These are phyloP conservation scores for Ataeniobius toweri DNA, from an alignment of 2,797 vertebrate genomes.

Conservation along the genomic window DNA sequence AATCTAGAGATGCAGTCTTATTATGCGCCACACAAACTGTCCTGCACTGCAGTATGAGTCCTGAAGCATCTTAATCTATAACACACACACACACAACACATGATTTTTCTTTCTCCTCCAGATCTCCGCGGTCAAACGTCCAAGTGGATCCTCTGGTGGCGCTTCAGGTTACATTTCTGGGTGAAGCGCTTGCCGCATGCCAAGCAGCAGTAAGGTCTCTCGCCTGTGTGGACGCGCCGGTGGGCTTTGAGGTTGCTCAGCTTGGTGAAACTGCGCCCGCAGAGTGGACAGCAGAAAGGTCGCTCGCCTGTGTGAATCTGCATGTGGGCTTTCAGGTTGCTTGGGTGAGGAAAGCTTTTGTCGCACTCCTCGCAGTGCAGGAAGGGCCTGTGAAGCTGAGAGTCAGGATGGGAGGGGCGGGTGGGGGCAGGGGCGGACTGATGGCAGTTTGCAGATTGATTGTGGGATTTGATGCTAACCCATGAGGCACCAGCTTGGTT, in stretches of 20 bases:
- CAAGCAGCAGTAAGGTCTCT: conserved; percentile 81
- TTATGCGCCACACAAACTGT: conserved; percentile 7
- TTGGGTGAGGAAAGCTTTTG: conserved; percentile 81
- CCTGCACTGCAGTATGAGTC: conserved; percentile 1
- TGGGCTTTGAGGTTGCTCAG: conserved; percentile 85
- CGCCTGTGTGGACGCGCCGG: conserved; percentile 81
- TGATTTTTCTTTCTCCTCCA: neutral
- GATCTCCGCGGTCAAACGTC: conserved; percentile 49
- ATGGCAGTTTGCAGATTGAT: conserved; percentile 50
- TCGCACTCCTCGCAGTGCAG: conserved; percentile 79
- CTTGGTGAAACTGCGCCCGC: conserved; percentile 83
- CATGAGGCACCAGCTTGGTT: conserved; percentile 48
- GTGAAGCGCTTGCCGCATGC: conserved; percentile 84
- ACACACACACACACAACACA: conserved; percentile 19
- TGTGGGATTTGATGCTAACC: conserved; percentile 64
- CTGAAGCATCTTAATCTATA: conserved; percentile 1
- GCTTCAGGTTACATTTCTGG: conserved; percentile 84
- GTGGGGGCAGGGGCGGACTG: conserved; percentile 7
- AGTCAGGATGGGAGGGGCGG: conserved; percentile 32
- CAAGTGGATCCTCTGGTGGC: conserved; percentile 83
- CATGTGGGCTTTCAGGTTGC: conserved; percentile 81
- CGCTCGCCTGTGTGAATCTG: conserved; percentile 83
- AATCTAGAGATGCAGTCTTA: conserved; percentile 24
- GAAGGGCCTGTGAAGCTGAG: conserved; percentile 47
- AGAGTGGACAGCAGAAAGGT: conserved; percentile 82